These are phyloP conservation scores for Myrmecophaga tridactyla DNA, from an alignment of 2,113 vertebrate genomes.

Conservation along the genomic window DNA sequence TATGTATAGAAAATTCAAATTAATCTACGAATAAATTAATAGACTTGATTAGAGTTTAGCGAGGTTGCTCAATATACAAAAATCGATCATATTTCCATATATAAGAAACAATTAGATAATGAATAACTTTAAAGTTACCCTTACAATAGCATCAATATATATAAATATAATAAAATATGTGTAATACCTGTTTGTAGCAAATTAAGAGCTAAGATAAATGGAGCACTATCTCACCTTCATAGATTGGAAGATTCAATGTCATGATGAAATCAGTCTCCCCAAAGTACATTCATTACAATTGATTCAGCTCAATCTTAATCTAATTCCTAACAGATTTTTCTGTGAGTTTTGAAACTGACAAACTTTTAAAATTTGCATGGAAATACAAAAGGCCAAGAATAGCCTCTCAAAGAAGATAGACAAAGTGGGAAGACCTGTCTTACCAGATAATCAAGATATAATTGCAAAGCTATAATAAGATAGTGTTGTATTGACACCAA, in stretches of 20 bases:
- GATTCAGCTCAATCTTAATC: not conserved
- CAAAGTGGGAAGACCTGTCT: not conserved
- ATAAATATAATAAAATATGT: not conserved
- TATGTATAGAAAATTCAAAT: not conserved
- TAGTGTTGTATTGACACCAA: not conserved
- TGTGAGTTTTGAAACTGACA: not conserved
- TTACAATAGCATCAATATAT: not conserved
- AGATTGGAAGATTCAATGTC: not conserved
- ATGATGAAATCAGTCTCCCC: not conserved
- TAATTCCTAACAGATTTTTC: not conserved
- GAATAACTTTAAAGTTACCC: not conserved
- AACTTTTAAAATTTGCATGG: not conserved
- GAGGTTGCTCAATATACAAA: not conserved
- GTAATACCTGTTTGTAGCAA: not conserved
- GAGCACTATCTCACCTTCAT: not conserved
- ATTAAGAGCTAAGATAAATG: not conserved
- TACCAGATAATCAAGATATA: not conserved
- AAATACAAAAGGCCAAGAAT: not conserved
- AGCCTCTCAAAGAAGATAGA: not conserved
- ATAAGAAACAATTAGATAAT: not conserved
- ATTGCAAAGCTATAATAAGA: not conserved
- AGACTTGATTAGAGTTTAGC: not conserved
- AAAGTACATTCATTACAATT: not conserved
- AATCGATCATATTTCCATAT: not conserved
- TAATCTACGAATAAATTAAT: constrained; percentile 14